These are phyloP conservation scores for Diachrysia chrysitis DNA, from an alignment of 2,888 invertebrate genomes.

Conservation along the genomic window DNA sequence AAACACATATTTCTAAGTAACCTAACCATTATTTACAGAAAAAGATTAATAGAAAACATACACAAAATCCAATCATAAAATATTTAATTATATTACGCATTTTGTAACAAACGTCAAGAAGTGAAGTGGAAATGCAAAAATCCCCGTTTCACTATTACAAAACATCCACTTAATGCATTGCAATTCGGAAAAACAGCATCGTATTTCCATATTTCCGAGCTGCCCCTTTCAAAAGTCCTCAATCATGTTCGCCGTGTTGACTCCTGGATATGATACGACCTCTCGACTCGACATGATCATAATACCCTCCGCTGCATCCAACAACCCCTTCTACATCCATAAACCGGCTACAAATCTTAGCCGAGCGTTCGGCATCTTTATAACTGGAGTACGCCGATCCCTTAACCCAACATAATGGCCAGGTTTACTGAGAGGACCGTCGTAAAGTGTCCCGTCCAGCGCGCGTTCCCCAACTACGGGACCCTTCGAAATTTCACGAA, in stretches of 20 bases:
- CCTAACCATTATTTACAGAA: not conserved
- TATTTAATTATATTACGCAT: not conserved
- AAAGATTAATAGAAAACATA: not conserved
- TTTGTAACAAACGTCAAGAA: constrained; percentile 3
- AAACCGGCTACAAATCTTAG: constrained; percentile 88
- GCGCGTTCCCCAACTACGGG: constrained; percentile 70
- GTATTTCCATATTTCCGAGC: constrained; percentile 74
- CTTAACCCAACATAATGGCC: constrained; percentile 88
- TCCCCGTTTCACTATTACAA: constrained; percentile 35
- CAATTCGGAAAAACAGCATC: constrained; percentile 69
- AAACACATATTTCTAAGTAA: constrained; percentile 23
- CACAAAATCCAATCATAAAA: not conserved
- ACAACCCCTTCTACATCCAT: constrained; percentile 87
- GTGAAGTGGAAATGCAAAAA: constrained; percentile 15
- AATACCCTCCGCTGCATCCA: constrained; percentile 83
- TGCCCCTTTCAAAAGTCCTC: constrained; percentile 79
- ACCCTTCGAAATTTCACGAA: constrained; percentile 88
- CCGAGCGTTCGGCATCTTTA: constrained; percentile 86
- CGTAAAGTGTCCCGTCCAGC: constrained; percentile 86
- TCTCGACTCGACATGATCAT: constrained; percentile 86
- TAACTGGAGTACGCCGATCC: constrained; percentile 86
- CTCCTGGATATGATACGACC: constrained; percentile 86
- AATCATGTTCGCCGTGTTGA: constrained; percentile 86
- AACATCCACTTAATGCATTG: constrained; percentile 55
- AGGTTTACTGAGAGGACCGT: constrained; percentile 87